Conservation (phyloP, 2,888 invertebrate species). For the Magallana nippona region DNA sequence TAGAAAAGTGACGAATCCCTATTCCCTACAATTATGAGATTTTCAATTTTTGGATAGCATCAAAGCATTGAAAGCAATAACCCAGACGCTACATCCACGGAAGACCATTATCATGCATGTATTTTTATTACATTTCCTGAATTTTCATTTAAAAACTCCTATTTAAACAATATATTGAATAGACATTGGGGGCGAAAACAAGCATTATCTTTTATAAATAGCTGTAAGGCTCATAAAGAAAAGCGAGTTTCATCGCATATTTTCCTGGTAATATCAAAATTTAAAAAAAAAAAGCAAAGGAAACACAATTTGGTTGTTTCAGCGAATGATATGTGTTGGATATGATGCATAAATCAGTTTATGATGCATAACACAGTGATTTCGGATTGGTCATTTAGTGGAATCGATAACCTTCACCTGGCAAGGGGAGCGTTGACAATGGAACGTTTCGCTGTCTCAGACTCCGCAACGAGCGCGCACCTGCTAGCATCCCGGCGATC, state of each 20-base stretch:
- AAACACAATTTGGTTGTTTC: constrained; percentile 4
- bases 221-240: neutral
- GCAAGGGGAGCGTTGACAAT: neutral
- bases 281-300: no score
- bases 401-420: constrained; percentile 1
- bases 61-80: neutral
- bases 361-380: neutral
- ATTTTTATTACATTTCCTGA: neutral
- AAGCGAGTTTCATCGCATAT: neutral
- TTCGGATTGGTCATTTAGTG: constrained; percentile 11
- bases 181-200: constrained; percentile 12
- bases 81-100: neutral
- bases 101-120: neutral
- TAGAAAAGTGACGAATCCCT: neutral
- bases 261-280: constrained; percentile 1
- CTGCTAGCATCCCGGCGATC: constrained; percentile 9
- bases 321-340: neutral
- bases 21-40: neutral
- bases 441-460: constrained; percentile 2
- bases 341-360: constrained; percentile 12
- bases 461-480: neutral
- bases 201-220: neutral
- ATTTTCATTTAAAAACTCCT: neutral
- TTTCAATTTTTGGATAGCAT: neutral
- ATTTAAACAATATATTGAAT: neutral